Percentiles rank a stretch among this genome's conserved stretches.
Evolutionary conservation across 92 coral and sea anemone species (phyloP).

Genomic region (Phenganax subtilis): DNA sequence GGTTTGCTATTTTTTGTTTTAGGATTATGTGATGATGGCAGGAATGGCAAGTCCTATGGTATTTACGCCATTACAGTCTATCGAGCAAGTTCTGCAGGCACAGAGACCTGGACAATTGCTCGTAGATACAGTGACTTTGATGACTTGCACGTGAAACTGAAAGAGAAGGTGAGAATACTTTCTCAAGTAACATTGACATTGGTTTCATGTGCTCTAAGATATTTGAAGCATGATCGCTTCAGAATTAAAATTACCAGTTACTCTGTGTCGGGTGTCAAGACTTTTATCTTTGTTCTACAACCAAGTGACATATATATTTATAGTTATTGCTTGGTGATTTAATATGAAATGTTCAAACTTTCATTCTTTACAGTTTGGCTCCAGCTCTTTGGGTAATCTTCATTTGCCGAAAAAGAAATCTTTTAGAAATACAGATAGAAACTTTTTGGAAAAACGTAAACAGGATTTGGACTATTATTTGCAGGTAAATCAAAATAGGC

Average conservation of each 20-base stretch:
- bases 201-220: no score
- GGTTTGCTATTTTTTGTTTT: background rate
- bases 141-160: constrained; percentile 80
- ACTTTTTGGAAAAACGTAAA: constrained; percentile 85
- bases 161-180: constrained; percentile 62
- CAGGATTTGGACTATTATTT: constrained; percentile 69
- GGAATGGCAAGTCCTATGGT: constrained; percentile 66
- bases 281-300: no score
- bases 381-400: constrained; percentile 59
- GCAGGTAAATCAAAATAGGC: constrained; percentile 53
- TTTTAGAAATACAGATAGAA: constrained; percentile 86
- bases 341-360: background rate
- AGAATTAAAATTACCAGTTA: no score
- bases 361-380: constrained; percentile 57
- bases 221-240: no score
- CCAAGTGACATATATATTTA: no score
- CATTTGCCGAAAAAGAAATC: constrained; percentile 88
- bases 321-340: background rate
- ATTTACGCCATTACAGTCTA: constrained; percentile 78
- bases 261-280: no score
- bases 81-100: constrained; percentile 77
- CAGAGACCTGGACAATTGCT: constrained; percentile 83
- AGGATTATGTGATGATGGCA: constrained; percentile 74
- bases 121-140: constrained; percentile 98
- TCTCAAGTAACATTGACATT: background rate